Evolutionary conservation across 2,888 invertebrate species (phyloP).

Genomic region (Augiades crinisus): DNA sequence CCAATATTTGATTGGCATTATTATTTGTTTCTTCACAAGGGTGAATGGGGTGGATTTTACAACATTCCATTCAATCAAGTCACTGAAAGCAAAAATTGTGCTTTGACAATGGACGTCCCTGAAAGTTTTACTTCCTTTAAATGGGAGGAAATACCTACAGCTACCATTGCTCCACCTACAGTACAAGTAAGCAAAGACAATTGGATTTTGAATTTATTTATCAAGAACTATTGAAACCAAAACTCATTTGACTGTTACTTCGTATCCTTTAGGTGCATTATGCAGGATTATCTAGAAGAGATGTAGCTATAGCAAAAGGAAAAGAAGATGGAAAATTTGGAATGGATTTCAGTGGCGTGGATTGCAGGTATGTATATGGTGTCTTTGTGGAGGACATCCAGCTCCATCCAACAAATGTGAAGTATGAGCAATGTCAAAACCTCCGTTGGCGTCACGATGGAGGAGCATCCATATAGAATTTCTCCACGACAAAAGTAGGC

Average conservation of each 20-base stretch:
- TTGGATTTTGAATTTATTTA: neutral
- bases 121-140: neutral
- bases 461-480: too few relatives aligned
- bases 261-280: conserved; percentile 26
- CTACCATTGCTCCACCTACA: neutral
- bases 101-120: neutral
- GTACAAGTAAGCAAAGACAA: neutral
- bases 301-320: neutral
- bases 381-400: too few relatives aligned
- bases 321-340: conserved; percentile 4
- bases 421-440: too few relatives aligned
- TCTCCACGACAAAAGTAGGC: too few relatives aligned
- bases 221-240: neutral
- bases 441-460: too few relatives aligned
- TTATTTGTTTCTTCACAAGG: neutral
- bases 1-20: too few relatives aligned
- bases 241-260: too few relatives aligned
- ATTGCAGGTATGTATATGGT: conserved; percentile 9
- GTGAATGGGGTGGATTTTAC: conserved; percentile 8
- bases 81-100: neutral
- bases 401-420: too few relatives aligned
- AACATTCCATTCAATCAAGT: neutral
- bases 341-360: conserved; percentile 26
- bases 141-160: neutral
- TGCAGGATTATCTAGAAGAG: conserved; percentile 9